Conservation (phyloP, 2,888 invertebrate genomes). For the Odontothrips loti region DNA sequence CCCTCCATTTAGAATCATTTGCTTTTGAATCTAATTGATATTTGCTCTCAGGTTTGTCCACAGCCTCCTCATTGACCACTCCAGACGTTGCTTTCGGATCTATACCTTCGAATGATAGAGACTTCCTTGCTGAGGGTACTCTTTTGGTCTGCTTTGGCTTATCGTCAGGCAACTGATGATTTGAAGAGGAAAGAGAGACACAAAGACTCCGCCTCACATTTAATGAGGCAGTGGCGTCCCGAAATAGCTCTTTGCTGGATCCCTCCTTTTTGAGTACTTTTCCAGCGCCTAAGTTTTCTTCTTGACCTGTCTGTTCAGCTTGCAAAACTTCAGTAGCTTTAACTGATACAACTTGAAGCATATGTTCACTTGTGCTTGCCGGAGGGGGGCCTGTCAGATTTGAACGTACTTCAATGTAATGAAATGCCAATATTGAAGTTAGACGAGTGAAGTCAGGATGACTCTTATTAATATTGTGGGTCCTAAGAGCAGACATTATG, state of each 20-base stretch:
- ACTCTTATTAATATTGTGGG: neutral
- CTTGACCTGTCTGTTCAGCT: neutral
- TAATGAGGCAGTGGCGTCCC: neutral
- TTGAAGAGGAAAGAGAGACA: neutral
- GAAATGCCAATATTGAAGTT: neutral
- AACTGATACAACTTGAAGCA: neutral
- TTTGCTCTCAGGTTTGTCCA: neutral
- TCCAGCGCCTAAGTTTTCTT: neutral
- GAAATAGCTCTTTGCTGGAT: neutral
- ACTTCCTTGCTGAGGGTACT: neutral
- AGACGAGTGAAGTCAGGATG: neutral
- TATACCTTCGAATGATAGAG: neutral
- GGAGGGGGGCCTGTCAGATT: neutral
- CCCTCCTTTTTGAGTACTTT: neutral
- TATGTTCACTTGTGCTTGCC: conserved; percentile 15
- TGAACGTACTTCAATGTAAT: neutral
- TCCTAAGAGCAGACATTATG: neutral
- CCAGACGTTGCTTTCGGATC: neutral
- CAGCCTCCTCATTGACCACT: neutral
- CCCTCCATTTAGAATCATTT: neutral
- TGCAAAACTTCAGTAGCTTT: neutral
- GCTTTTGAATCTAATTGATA: neutral
- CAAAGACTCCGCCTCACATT: neutral
- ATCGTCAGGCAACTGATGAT: neutral
- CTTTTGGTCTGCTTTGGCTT: neutral